phyloP scores from a whole-genome alignment of 1,140 invertebrate species.

The Periplaneta americana region DNA sequence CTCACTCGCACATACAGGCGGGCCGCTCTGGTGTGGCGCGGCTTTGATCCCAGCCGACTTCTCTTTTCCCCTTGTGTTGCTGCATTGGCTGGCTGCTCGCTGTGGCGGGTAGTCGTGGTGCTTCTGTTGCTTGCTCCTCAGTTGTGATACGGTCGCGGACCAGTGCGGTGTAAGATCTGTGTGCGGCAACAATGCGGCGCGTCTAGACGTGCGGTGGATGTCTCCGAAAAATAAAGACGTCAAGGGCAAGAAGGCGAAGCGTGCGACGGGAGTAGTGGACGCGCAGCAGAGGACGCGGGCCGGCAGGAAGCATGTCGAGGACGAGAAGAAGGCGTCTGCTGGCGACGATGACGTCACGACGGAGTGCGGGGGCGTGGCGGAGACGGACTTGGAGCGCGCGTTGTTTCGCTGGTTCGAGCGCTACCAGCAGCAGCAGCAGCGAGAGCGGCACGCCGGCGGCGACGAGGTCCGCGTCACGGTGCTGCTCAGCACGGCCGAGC shows the following conservation, averaged over 20 bases:
- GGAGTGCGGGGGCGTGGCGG: constrained; percentile 25
- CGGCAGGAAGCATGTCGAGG: neutral
- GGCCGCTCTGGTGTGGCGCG: neutral
- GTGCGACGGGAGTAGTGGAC: no score
- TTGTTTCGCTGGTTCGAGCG: constrained; percentile 29
- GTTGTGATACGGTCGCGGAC: constrained; percentile 1
- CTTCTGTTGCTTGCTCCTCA: neutral
- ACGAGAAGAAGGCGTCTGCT: neutral
- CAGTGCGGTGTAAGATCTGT: neutral
- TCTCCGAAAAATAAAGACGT: neutral
- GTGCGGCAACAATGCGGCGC: neutral
- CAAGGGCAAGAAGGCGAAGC: neutral
- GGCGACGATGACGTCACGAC: constrained; percentile 26
- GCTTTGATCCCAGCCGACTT: constrained; percentile 5
- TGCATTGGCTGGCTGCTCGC: neutral
- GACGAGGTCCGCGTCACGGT: neutral
- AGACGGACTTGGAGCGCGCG: constrained; percentile 25
- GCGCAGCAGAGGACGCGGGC: neutral
- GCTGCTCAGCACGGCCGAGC: constrained; percentile 8
- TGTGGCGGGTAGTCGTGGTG: neutral
- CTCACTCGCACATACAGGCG: neutral
- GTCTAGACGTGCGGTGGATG: neutral
- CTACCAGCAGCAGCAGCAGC: constrained; percentile 6
- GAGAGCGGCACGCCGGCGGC: neutral
- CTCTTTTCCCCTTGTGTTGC: neutral